These are phyloP conservation scores for Sarcoramphus papa DNA, from an alignment of 2,797 vertebrate genomes.

Conservation along the genomic window DNA sequence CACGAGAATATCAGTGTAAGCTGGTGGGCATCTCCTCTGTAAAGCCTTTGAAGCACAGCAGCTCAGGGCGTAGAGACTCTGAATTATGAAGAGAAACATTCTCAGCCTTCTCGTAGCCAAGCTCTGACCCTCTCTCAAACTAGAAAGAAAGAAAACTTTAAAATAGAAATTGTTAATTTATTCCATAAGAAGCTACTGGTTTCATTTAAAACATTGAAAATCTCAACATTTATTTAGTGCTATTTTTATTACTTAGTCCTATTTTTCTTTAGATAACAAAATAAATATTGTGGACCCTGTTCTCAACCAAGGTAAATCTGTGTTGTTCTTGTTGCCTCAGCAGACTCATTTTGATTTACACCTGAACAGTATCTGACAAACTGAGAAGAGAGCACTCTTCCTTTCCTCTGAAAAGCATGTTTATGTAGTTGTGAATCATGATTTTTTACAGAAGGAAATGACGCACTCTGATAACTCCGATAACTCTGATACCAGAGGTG, in stretches of 20 bases:
- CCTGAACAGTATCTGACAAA: background rate
- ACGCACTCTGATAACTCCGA: background rate
- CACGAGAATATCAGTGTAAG: background rate
- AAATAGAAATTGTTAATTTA: background rate
- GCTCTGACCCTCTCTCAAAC: background rate
- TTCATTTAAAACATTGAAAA: background rate
- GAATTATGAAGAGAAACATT: background rate
- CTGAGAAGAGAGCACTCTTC: background rate
- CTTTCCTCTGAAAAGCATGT: background rate
- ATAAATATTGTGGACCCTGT: background rate
- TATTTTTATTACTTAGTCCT: background rate
- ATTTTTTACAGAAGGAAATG: background rate
- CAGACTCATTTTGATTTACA: background rate
- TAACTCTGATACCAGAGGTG: background rate
- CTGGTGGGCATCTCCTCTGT: background rate
- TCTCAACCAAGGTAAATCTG: background rate
- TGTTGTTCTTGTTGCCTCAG: background rate
- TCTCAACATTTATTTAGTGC: background rate
- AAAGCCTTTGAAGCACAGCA: background rate
- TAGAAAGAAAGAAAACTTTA: background rate
- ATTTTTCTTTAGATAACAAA: background rate
- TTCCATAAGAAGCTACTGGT: background rate
- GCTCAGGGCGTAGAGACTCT: background rate
- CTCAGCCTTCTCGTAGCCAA: background rate
- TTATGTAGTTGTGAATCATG: background rate